phyloP scores from a whole-genome alignment of 2,113 vertebrate species.

The Albula glossodonta region DNA sequence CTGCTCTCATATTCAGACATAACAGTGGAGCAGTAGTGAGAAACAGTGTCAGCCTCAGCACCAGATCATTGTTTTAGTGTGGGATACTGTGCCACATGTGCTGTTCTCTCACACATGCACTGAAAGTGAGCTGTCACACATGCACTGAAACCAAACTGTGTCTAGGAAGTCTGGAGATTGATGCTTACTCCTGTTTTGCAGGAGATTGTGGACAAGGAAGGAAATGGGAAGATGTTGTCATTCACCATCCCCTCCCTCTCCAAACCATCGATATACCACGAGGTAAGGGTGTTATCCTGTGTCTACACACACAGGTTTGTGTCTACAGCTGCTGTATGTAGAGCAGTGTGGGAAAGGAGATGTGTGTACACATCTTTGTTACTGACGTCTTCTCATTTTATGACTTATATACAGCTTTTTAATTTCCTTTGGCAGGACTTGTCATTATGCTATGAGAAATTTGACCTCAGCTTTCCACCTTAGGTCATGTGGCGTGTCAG shows the following conservation, averaged over 20 bases:
- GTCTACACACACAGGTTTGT: not conserved
- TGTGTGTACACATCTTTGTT: not conserved
- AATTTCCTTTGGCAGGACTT: not conserved
- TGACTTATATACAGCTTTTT: not conserved
- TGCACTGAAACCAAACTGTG: not conserved
- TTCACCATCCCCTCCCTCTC: constrained; percentile 97
- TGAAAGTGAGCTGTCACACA: not conserved
- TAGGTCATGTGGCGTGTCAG: no score
- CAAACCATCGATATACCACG: constrained; percentile 96
- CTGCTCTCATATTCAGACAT: no score
- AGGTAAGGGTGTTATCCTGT: constrained; percentile 72
- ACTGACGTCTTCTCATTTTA: not conserved
- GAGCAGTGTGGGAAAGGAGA: constrained; percentile 10
- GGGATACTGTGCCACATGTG: not conserved
- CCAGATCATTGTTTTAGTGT: not conserved
- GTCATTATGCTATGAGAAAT: not conserved
- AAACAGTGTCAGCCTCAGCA: not conserved
- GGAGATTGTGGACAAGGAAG: constrained; percentile 98
- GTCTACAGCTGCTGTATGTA: no score
- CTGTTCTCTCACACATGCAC: not conserved
- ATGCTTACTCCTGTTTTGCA: constrained; percentile 55
- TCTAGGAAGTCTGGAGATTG: not conserved
- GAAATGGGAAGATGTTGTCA: constrained; percentile 93
- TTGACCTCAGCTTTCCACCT: not conserved
- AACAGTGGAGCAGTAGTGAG: not conserved